phyloP scores from a whole-genome alignment of 2,797 vertebrate genomes.

The Eurystomus glaucurus region DNA sequence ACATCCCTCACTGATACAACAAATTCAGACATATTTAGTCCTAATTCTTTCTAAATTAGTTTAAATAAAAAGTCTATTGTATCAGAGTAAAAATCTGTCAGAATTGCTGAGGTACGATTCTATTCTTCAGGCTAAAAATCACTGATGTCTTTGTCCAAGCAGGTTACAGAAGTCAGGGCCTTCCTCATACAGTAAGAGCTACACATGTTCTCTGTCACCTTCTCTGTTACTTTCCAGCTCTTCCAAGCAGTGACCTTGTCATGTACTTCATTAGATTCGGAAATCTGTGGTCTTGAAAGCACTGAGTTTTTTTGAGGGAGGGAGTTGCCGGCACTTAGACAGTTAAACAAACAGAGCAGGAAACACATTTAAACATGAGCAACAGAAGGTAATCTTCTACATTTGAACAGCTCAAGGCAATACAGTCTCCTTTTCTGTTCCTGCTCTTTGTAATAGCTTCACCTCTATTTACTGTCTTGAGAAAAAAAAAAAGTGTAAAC shows the following conservation, averaged over 20 bases:
- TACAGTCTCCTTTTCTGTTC: neutral
- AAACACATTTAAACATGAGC: neutral
- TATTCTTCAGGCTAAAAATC: neutral
- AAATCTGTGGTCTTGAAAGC: neutral
- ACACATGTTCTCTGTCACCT: neutral
- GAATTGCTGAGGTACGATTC: neutral
- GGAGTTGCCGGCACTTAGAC: too few species aligned
- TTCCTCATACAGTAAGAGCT: neutral
- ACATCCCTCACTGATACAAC: neutral
- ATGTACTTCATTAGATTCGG: neutral
- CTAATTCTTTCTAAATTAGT: neutral
- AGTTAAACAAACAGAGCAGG: neutral
- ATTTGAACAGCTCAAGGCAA: neutral
- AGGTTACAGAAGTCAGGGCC: neutral
- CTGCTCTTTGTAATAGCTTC: neutral
- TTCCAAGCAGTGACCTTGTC: neutral
- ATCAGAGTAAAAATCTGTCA: neutral
- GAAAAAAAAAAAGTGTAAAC: neutral
- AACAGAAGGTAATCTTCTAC: neutral
- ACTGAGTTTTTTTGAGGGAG: neutral
- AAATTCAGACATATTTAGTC: neutral
- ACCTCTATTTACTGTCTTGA: neutral
- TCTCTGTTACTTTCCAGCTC: neutral
- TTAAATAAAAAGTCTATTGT: neutral
- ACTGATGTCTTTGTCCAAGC: accelerated